Evolutionary conservation across 2,888 invertebrate species (phyloP).

Genomic region (Xylota segnis): DNA sequence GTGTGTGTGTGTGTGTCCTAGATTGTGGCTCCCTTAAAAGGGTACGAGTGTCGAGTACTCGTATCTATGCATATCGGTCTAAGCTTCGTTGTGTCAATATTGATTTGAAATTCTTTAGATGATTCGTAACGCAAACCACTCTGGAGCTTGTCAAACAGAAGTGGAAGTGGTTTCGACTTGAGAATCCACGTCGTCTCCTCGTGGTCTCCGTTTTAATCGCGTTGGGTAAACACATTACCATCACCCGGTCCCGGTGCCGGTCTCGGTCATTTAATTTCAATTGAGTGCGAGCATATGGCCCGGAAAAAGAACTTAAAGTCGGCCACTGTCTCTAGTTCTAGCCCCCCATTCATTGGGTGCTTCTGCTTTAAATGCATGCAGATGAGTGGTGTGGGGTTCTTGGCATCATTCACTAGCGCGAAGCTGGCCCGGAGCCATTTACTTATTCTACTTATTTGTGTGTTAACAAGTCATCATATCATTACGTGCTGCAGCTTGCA

Average conservation of each 20-base stretch:
- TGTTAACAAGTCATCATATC: conserved; percentile 65
- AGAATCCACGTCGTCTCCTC: conserved; percentile 35
- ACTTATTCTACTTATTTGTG: conserved; percentile 63
- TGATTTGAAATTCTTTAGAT: conserved; percentile 72
- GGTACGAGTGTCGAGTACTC: conserved; percentile 20
- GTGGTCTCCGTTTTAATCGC: conserved; percentile 64
- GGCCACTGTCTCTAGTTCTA: neutral
- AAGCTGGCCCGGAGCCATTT: conserved; percentile 49
- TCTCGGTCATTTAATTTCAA: conserved; percentile 72
- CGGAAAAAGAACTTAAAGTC: conserved; percentile 26
- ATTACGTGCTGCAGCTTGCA: conserved; percentile 60
- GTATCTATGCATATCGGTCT: conserved; percentile 8
- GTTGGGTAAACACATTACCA: conserved; percentile 74
- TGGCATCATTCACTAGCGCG: conserved; percentile 22
- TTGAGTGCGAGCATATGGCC: conserved; percentile 69
- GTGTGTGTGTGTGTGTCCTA: too few relatives aligned
- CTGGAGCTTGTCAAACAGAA: conserved; percentile 75
- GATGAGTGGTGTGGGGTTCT: conserved; percentile 25
- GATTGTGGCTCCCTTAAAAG: conserved; percentile 19
- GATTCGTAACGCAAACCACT: conserved; percentile 76
- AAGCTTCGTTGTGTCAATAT: conserved; percentile 67
- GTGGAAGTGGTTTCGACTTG: conserved; percentile 73
- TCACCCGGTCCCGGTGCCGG: conserved; percentile 65
- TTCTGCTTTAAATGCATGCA: conserved; percentile 35
- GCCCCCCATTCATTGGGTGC: conserved; percentile 26